A percentile compares a stretch with the other conserved stretches of the same genome.
These are phyloP conservation scores for Lutjanus argentimaculatus DNA, from an alignment of 2,797 vertebrate genomes.

Conservation along the genomic window DNA sequence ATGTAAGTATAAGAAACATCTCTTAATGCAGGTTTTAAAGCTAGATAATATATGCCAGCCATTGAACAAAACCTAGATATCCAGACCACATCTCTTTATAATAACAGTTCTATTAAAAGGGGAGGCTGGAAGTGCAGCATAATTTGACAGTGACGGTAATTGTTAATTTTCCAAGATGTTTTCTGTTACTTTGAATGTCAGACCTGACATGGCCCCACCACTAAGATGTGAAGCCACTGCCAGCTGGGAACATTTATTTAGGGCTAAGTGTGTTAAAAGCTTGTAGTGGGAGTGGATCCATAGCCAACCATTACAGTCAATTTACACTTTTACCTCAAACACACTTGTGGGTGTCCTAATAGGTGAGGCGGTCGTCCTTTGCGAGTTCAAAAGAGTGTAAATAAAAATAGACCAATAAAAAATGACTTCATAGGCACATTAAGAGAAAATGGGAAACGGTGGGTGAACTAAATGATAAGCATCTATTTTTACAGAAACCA, in stretches of 20 bases:
- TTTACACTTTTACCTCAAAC: slow-evolving; percentile 79
- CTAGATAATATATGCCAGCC: slow-evolving; percentile 11
- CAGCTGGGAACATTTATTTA: slow-evolving; percentile 77
- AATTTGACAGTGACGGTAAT: slow-evolving; percentile 36
- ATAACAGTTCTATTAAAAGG: slow-evolving; percentile 19
- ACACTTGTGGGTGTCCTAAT: slow-evolving; percentile 67
- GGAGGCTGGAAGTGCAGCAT: slow-evolving; percentile 15
- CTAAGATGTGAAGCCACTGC: slow-evolving; percentile 58
- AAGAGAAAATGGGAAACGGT: slow-evolving; percentile 21
- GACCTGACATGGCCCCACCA: slow-evolving; percentile 45
- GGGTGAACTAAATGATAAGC: slow-evolving; percentile 24
- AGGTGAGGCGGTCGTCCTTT: slow-evolving; percentile 45
- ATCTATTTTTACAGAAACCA: slow-evolving; percentile 17
- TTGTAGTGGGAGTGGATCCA: slow-evolving; percentile 64
- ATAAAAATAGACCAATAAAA: slow-evolving; percentile 56
- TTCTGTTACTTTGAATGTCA: slow-evolving; percentile 49
- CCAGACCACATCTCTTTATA: slow-evolving; percentile 24
- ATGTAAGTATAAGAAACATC: not conserved
- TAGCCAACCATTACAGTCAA: slow-evolving; percentile 68
- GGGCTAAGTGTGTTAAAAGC: slow-evolving; percentile 71
- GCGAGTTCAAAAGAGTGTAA: slow-evolving; percentile 60
- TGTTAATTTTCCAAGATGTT: slow-evolving; percentile 34
- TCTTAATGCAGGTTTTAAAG: not conserved
- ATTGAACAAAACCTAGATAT: slow-evolving; percentile 36
- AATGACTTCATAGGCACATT: slow-evolving; percentile 17